Percentiles rank a stretch among this genome's conserved stretches.
These are phyloP conservation scores for Phaethornis superciliosus DNA, from an alignment of 2,113 vertebrate genomes.

Conservation along the genomic window DNA sequence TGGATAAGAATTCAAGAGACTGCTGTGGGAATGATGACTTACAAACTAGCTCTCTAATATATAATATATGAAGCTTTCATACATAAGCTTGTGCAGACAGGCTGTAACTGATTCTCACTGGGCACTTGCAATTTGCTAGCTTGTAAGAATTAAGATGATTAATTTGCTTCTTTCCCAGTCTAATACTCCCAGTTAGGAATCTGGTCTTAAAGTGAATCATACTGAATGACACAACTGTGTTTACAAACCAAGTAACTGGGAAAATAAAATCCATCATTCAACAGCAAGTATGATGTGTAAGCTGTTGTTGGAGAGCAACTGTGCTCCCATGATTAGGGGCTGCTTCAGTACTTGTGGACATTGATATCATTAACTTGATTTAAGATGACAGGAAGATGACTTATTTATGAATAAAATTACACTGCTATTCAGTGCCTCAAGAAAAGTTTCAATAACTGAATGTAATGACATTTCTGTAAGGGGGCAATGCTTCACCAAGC, in stretches of 20 bases:
- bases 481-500: not conserved
- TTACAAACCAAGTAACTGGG: not conserved
- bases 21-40: accelerated
- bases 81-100: not conserved
- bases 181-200: not conserved
- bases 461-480: not conserved
- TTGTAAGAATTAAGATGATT: not conserved
- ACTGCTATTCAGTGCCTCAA: not conserved
- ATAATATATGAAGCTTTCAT: not conserved
- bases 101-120: not conserved
- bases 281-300: not conserved
- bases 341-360: not conserved
- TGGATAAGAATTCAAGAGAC: not conserved
- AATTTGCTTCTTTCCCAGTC: not conserved
- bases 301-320: not conserved
- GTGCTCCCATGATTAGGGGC: not conserved
- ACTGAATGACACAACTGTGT: not conserved
- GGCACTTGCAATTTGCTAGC: not conserved
- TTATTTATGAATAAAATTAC: not conserved
- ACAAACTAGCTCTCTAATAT: not conserved
- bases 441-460: not conserved
- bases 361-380: not conserved
- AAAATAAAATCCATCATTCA: not conserved
- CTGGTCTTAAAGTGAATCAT: not conserved
- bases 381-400: not conserved